Percentiles rank a stretch among this genome's conserved stretches.
phyloP scores from a whole-genome alignment of 2,888 invertebrate genomes.

The Harpalus rubripes region DNA sequence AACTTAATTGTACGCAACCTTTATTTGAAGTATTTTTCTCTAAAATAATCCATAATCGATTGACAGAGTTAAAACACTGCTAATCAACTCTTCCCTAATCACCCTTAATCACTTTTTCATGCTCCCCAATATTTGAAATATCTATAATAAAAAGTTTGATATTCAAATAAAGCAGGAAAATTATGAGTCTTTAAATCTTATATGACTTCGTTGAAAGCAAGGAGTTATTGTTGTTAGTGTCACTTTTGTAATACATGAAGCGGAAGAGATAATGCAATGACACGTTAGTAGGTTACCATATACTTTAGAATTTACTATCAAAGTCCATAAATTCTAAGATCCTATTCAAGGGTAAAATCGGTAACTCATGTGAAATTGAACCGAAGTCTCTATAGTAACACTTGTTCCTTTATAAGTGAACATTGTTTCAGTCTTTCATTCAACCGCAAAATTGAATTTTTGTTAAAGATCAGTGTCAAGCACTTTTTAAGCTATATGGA shows the following conservation, averaged over 20 bases:
- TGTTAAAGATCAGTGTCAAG: neutral
- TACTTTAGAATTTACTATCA: constrained; percentile 28
- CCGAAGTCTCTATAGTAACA: constrained; percentile 27
- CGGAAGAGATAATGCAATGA: constrained; percentile 34
- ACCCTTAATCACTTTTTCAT: too few species aligned
- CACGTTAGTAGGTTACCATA: constrained; percentile 27
- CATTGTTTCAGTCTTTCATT: constrained; percentile 1
- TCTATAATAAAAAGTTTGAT: neutral
- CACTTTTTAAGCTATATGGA: constrained; percentile 32
- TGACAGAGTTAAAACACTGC: too few species aligned
- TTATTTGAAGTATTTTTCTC: too few species aligned
- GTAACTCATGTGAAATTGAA: constrained; percentile 22
- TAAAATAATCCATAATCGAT: too few species aligned
- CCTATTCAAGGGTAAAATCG: constrained; percentile 22
- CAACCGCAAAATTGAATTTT: constrained; percentile 25
- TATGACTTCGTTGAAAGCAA: neutral
- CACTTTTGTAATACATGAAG: constrained; percentile 19
- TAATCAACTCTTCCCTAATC: too few species aligned
- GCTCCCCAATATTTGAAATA: too few species aligned
- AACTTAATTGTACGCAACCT: too few species aligned
- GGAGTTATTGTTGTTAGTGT: neutral
- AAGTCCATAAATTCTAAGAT: constrained; percentile 35
- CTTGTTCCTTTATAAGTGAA: constrained; percentile 19
- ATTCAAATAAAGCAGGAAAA: neutral
- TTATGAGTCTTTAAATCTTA: neutral